phyloP scores from a whole-genome alignment of 2,888 invertebrate genomes.

The Calliphora vomitoria region DNA sequence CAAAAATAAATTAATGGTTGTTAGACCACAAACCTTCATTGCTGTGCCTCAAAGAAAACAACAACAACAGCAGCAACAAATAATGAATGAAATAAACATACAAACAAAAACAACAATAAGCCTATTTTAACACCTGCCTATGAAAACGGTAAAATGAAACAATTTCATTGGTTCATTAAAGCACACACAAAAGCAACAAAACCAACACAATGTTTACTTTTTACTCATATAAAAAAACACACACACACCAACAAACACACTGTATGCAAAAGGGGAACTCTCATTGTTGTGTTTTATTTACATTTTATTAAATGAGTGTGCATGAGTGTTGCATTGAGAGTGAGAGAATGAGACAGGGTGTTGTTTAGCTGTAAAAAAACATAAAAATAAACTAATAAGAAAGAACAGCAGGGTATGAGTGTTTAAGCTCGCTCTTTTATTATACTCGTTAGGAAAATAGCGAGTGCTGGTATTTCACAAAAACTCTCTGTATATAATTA shows the following conservation, averaged over 20 bases:
- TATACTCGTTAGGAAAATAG: constrained; percentile 46
- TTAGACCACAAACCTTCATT: constrained; percentile 65
- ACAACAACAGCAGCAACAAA: constrained; percentile 43
- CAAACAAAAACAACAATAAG: constrained; percentile 48
- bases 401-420: constrained; percentile 36
- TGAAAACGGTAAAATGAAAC: constrained; percentile 45
- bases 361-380: neutral
- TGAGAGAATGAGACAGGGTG: constrained; percentile 16
- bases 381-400: constrained; percentile 24
- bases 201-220: too few species aligned
- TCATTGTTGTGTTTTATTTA: neutral
- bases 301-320: neutral
- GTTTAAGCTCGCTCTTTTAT: neutral
- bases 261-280: neutral
- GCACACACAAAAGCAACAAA: neutral
- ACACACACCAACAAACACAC: neutral
- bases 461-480: constrained; percentile 23
- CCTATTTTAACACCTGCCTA: constrained; percentile 57
- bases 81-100: constrained; percentile 25
- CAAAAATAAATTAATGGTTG: constrained; percentile 72
- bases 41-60: constrained; percentile 55
- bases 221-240: neutral
- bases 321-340: neutral
- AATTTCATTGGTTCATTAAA: constrained; percentile 61
- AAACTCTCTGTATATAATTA: constrained; percentile 11